phyloP scores from a whole-genome alignment of 2,888 invertebrate species.

The Coelogynopora nodosa region DNA sequence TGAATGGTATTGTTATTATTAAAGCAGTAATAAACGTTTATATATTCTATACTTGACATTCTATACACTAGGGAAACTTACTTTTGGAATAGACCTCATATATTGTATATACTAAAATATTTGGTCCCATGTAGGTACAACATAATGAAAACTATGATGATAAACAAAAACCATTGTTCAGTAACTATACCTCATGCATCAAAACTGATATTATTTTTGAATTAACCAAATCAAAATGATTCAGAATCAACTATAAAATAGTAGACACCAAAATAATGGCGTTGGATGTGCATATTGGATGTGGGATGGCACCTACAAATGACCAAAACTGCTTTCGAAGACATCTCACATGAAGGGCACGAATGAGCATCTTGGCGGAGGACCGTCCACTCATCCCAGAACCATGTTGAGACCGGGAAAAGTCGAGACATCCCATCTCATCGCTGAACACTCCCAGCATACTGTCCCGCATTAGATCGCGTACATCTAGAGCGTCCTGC shows the following conservation, averaged over 20 bases:
- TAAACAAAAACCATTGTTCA: background rate
- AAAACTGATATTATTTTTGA: background rate
- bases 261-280: background rate
- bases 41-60: too few species aligned
- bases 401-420: constrained; percentile 69
- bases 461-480: constrained; percentile 78
- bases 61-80: too few species aligned
- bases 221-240: background rate
- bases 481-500: constrained; percentile 76
- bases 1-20: too few species aligned
- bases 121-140: too few species aligned
- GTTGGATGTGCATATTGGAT: too few species aligned
- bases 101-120: too few species aligned
- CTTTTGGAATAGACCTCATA: too few species aligned
- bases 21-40: too few species aligned
- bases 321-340: too few species aligned
- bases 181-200: background rate
- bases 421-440: constrained; percentile 69
- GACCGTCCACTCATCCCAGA: constrained; percentile 72
- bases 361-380: constrained; percentile 71
- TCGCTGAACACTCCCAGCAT: constrained; percentile 63
- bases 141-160: too few species aligned
- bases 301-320: too few species aligned
- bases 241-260: background rate
- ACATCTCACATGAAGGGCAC: constrained; percentile 66